Percentiles rank a stretch among this genome's conserved stretches.
These are phyloP conservation scores for Caenorhabditis remanei DNA, from an alignment of 1,140 invertebrate genomes.

Conservation along the genomic window DNA sequence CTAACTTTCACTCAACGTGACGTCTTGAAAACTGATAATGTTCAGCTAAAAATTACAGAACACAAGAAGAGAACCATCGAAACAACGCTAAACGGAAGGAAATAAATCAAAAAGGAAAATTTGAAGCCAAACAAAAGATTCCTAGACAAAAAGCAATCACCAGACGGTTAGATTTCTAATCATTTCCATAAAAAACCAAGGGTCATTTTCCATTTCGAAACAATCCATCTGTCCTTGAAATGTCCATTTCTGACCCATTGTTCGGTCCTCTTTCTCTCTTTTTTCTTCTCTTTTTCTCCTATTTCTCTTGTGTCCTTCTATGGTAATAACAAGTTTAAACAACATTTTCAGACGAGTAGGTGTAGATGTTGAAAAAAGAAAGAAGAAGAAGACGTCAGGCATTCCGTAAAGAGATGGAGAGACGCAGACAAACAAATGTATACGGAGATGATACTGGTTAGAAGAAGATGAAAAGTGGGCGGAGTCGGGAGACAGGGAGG, in stretches of 20 bases:
- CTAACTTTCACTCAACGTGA: too few relatives aligned
- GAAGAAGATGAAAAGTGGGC: conserved; percentile 42
- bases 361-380: conserved; percentile 19
- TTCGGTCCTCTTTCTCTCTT: background rate
- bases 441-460: conserved; percentile 17
- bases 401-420: conserved; percentile 49
- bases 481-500: conserved; percentile 44
- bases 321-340: conserved; percentile 43
- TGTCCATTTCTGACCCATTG: conserved; percentile 31
- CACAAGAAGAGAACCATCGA: background rate
- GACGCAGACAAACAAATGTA: conserved; percentile 1
- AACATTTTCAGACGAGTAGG: conserved; percentile 49
- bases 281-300: conserved; percentile 20
- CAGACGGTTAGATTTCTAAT: background rate
- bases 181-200: conserved; percentile 1
- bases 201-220: conserved; percentile 15
- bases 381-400: conserved; percentile 23
- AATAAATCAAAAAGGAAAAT: background rate
- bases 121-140: background rate
- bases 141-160: background rate
- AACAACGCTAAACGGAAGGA: background rate
- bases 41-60: too few relatives aligned
- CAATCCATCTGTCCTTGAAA: conserved; percentile 29
- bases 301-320: background rate
- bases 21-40: too few relatives aligned